Base-by-base conservation (phyloP, 1,140 invertebrate species). In the Drosophila parvula region DNA sequence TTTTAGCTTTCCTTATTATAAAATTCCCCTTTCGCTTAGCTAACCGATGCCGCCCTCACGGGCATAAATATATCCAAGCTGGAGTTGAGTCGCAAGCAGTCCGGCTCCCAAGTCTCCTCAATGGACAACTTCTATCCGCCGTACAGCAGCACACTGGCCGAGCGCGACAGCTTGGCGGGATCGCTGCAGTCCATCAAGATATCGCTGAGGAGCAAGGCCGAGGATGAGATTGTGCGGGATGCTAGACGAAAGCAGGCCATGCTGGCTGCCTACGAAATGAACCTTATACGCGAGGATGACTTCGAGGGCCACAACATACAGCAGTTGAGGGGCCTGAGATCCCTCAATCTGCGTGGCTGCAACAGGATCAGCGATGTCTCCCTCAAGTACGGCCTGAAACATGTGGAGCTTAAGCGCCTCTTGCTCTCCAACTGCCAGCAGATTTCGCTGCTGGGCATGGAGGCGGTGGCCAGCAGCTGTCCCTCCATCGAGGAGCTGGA, bases 301-400 rank as follows among this genome's bases (percentile, higher is more conserved):
- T 81, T 91, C 14, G 84, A 91, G 16, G 92, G 92, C 8, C 94
- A 94, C 79, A 94, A 94, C 12, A 92, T 96, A 47, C 93, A 93
- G 22, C 92, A 94, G 10, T 77, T 95, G 3, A 93, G 93, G 84
- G 93, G 93, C 14, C 91, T 96, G 5, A 92, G 83, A 61, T 92
- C 94, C 41, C 91, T 96, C 4, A 94, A 96, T 88, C 88, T 96
- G 7, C 93, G 94, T 48, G 93, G 94, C 4, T 96, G 96, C 81
- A 95, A 94, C 70, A 94, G 93, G 81, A 94, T 96, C 12, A 95
- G 95, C 34, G 95, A 96, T 92, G 94, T 95, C 5, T 95, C 95
- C 68, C 78, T 96, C 2, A 94, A 93, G 47, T 94, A 95, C 79
- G 94, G 94, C 8, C 93, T 96, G 50, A 93, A 93, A 48, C 95